Evolutionary conservation across 2,888 invertebrate species (phyloP), one percentile per base, ranked within the genome.

Genomic region (Eupithecia exiguata): DNA sequence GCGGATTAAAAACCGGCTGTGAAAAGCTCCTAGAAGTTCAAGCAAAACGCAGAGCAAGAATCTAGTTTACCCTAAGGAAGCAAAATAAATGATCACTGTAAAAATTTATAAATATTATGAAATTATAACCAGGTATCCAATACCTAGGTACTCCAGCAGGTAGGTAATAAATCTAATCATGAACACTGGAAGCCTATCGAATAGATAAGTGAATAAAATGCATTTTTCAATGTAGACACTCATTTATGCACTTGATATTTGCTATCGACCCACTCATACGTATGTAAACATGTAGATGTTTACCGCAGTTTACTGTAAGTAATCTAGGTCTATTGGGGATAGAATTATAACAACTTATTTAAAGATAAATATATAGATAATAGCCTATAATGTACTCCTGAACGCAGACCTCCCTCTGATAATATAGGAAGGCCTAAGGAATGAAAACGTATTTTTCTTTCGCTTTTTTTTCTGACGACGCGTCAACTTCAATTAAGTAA

Each of bases 201-300:
- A 85, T 89, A 88, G 87, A 85, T 89, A 88, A 87, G 84, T 84
- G 79, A 84, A 87, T 85, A 84, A 85, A 81, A 86, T 84, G 82
- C 81, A 79, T 81, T 84, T 84, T 83, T 82, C 81, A 79, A 78
- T 61, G 70, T 63, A 74, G 25, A 71, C 68, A 61, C 70, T 71
- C 68, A 79, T 82, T 76, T 58, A 58, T 83, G 75, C 75, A 83
- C 70, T 76, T 72, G 74, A 73, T 84, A 75, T 81, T 81, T 75
- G 72, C 67, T 69, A 78, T 80, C 77, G 78, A 81, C 80, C 79
- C 77, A 79, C 78, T 72, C n/a, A n/a, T 81, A 72, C 70, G 46
- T 72, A 74, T 40, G 77, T 75, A 75, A 77, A 77, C 74, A 77
- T 71, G 65, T 72, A 66, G 61, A 30, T 65, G 68, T 49, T 25